Evolutionary conservation across 1,140 invertebrate genomes (phyloP), one percentile per base, ranked within the genome.

Genomic region (Drosophila quadrilineata): DNA sequence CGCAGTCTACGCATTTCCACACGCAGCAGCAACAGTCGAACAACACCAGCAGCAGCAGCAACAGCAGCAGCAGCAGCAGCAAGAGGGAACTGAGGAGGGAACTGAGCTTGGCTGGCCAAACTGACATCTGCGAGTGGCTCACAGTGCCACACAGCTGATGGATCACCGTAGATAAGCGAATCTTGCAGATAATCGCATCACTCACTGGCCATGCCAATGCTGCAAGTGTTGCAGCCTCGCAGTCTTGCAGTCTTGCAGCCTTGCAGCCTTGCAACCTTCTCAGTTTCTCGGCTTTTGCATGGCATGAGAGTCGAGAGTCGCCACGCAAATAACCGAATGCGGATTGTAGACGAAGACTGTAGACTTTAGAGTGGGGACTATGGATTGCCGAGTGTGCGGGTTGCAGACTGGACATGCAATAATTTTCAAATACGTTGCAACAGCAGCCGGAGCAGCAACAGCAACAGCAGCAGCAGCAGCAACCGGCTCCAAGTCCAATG

Each of bases 131-230:
- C 66, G 38, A 65, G 52, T 64, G 65, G 40, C 52, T 52, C 63
- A 38, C 49, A 65, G 62, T 65, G 49, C 57, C 64, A 68, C 58
- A 60, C 50, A 64, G 67, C 63, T 87, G 85, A 87, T 87, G 85
- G 85, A 87, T 87, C 85, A 88, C 84, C 84, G 84, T 87, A 87
- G 84, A 87, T 87, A 87, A 87, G 77, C 85, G 84, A 87, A 87
- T 87, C 85, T 87, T 73, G 85, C 85, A 85, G 71, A 87, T 87
- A 87, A 87, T 87, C 85, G 85, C 85, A 87, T 87, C 85, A 87
- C 86, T 87, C 84, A 87, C 82, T 87, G 74, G 58, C 69, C 45
- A 68, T 63, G 69, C 50, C 65, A 71, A 68, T 64, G 65, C 52
- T 43, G 65, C 58, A 71, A 69, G 66, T 71, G 68, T 67, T 71